Base-by-base conservation (phyloP, 2,113 vertebrate species). In the Helogale parvula region DNA sequence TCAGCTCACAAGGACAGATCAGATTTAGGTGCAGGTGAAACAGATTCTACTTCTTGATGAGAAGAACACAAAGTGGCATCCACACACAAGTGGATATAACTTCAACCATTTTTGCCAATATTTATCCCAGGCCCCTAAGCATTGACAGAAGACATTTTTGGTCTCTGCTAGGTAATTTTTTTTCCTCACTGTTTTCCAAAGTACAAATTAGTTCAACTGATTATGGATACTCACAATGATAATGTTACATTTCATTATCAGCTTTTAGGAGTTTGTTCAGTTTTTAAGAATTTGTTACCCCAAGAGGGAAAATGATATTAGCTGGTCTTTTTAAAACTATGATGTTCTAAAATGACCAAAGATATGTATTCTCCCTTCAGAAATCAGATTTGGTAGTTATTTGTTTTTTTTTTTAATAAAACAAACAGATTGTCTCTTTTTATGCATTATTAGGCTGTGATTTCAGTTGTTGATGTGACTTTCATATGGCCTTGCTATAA, bases 111-210 rank as follows among this genome's bases (percentile, higher is more conserved):
- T 85, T 54, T 35, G 76, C 27, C 50, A 76, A 7, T 29, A 27
- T 87, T 95, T 87, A 57, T 31, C 50, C 21, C 27, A 45, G 47
- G 17, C 35, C 25, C 13, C 23, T 52, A 57, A n/a, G 9, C 33
- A 45, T 72, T 81, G 50, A 66, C 52, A 60, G 52, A 80, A 7
- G n/a, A 29, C 1, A 60, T 60, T 4, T 4, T 10, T 33, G 77
- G n/a, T 93, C 21, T 35, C 29, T 71, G 29, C 7, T 35, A 33
- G 23, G 27, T 80, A n/a, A 83, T 41, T 79, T 71, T 69, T 41
- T 47, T 88, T 93, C 29, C 13, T 54, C 57, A 50, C 35, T 90
- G 41, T 77, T 93, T 98, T 94, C 80, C 35, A 85, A 93, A 97
- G 38, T 76, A 41, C 29, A 69, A 47, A n/a, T 68, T 50, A 93